Evolutionary conservation across 2,797 vertebrate genomes (phyloP).

Genomic region (Vultur gryphus): DNA sequence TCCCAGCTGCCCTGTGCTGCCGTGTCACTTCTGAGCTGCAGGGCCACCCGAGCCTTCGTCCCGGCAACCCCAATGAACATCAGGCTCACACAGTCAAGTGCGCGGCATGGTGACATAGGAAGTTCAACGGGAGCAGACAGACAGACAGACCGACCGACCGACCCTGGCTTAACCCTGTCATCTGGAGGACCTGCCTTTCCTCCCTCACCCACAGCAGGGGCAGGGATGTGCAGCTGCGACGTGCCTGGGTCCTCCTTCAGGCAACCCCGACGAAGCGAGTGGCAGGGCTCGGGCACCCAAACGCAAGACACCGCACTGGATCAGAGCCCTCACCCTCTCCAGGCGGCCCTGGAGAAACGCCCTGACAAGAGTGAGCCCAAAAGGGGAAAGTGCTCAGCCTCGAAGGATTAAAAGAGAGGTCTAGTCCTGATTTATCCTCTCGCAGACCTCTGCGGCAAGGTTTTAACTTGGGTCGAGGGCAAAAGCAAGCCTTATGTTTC

Average conservation of each 20-base stretch:
- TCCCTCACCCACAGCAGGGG: neutral
- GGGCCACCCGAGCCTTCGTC: neutral
- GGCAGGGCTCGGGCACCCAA: neutral
- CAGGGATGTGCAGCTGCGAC: neutral
- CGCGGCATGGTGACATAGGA: fast-evolving
- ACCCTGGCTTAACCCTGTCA: neutral
- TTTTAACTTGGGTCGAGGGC: neutral
- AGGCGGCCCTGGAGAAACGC: neutral
- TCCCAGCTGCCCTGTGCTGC: neutral
- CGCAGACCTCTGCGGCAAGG: fast-evolving
- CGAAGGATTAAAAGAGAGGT: neutral
- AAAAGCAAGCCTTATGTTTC: neutral
- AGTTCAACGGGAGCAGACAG: neutral
- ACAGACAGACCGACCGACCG: neutral
- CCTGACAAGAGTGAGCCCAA: neutral
- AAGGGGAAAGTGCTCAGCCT: neutral
- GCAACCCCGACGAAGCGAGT: fast-evolving
- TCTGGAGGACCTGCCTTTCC: neutral
- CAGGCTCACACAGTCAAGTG: neutral
- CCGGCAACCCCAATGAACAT: neutral
- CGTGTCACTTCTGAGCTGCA: neutral
- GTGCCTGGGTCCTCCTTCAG: neutral
- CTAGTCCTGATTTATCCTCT: neutral
- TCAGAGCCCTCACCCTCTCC: neutral
- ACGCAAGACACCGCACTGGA: fast-evolving